Base-by-base conservation (phyloP, 2,888 invertebrate species). In the Petrophora chlorosata region DNA sequence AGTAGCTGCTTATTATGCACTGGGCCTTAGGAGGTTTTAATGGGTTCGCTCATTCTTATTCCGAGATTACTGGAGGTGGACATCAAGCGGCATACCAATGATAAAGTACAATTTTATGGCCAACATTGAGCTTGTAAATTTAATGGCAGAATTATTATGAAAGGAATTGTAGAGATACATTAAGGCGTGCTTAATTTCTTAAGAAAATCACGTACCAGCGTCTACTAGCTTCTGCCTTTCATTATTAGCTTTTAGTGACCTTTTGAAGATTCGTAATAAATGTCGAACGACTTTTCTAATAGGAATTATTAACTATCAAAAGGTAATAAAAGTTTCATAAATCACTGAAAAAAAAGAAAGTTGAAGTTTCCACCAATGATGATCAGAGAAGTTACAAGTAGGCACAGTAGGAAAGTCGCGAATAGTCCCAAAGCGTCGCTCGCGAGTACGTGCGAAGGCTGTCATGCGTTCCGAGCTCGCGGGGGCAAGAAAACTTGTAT, bases 31-130 rank as follows among this genome's bases (percentile, higher is more conserved):
- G 70, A 73, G 73, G 73, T 74, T 74, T 78, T 82, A 85, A 86
- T 83, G 84, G 80, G 68, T 68, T 43, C 50, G 76, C 78, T 83
- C 81, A 82, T 86, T 86, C 67, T 79, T 83, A 85, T 86, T 86
- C 85, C 62, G 71, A 72, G 70, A 75, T 79, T 74, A 77, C 70
- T 62, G 70, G 69, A 65, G 67, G 75, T 75, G 76, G 73, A 70
- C 67, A 78, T 70, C 62, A 65, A 66, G 67, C 61, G 63, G 81
- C 76, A 84, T 82, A 79, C 72, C 69, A 79, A 82, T 78, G 62
- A 62, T 45, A 65, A 63, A 62, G 68, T 39, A 46, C 30, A 52
- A 54, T 50, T 47, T 52, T 48, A 38, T 43, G 34, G 45, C 16
- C 39, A 25, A 43, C 36, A 19, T 39, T 62, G 56, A 41, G 45